Base-by-base conservation (phyloP, 2,888 invertebrate species). In the Dryobotodes eremita region DNA sequence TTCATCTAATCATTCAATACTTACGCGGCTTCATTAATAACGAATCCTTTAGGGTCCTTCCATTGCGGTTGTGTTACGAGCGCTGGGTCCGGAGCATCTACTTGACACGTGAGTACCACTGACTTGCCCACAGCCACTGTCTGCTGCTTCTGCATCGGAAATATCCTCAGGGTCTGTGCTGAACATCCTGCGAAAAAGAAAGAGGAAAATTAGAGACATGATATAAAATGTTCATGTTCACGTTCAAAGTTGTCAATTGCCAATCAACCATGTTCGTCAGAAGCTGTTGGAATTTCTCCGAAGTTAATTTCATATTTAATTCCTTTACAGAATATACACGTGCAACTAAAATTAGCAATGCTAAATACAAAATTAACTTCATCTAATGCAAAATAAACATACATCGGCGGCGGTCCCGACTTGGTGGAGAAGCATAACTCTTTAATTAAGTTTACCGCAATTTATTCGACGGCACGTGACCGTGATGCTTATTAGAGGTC, bases 51-150 rank as follows among this genome's bases (percentile, higher is more conserved):
- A 68, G 98, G 98, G 93, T 98, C 98, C 86, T 97, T 97, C 99
- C 99, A 99, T 92, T 98, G 98, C 66, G 98, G 97, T 90, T 98
- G 98, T 53, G 97, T 97, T 75, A 98, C 97, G 61, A 98, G 96
- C 13, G 96, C 95, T 4, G 97, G 97, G 90, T 98, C 97, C 0
- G 97, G 97, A 2, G 98, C 98, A 72, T 97, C 97, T 8, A 98
- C 98, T 88, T 97, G 97, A 93, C 99, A 99, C 10, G 98, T 98
- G 85, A 99, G 96, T 71, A 98, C 98, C 78, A 98, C 97, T 62
- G 98, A 98, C 90, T 98, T 97, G 72, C 98, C 98, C 20, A 98
- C 97, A 0, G 98, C 97, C 88, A 98, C 98, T 23, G 97, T 97
- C 92, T 98, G 98, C 77, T 97, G 97, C 77, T 97, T 97, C 89